Evolutionary conservation across 1,140 invertebrate species (phyloP), one percentile per base, ranked within the genome.

Genomic region (Drosophila ficusphila): DNA sequence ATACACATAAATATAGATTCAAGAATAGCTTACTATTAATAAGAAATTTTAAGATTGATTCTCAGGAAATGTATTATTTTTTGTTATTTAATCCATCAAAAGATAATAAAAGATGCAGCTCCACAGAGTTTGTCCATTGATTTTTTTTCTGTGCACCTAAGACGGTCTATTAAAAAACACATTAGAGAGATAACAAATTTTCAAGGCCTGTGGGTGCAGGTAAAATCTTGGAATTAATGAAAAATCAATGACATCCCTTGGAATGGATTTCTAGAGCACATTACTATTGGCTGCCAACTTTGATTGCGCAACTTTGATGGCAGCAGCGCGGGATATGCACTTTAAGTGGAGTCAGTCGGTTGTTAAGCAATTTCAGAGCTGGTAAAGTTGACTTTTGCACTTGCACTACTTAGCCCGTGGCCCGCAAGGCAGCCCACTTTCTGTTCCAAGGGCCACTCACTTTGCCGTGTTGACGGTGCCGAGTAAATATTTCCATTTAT

Each of bases 401-500:
- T 70, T 69, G 64, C 65, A 57, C 65, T 69, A 47, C 31, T 12
- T 23, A 25, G 11, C 27, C 39, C 54, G 16, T 19, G 18, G 14
- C 29, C 52, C 18, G n/a, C 25, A n/a, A 12, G 7, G 9, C 39
- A 12, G 38, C 21, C 25, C 21, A 51, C 38, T 38, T 34, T 29
- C 58, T 44, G 57, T n/a, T n/a, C n/a, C 27, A 41, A 21, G n/a
- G n/a, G n/a, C 47, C 44, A 67, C 54, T 72, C 33, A 61, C 54
- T 61, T 72, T 61, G 44, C 46, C 39, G 25, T 46, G 65, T 74
- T 74, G 69, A 64, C 69, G 69, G 62, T 69, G 76, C 81, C 57
- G 42, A 76, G 81, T 74, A 86, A 85, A 85, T 85, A 85, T 76
- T 86, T 85, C 54, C 75, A 86, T 86, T 85, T 85, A 75, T 74